Evolutionary conservation across 2,113 vertebrate genomes (phyloP).

Genomic region (Caretta caretta): DNA sequence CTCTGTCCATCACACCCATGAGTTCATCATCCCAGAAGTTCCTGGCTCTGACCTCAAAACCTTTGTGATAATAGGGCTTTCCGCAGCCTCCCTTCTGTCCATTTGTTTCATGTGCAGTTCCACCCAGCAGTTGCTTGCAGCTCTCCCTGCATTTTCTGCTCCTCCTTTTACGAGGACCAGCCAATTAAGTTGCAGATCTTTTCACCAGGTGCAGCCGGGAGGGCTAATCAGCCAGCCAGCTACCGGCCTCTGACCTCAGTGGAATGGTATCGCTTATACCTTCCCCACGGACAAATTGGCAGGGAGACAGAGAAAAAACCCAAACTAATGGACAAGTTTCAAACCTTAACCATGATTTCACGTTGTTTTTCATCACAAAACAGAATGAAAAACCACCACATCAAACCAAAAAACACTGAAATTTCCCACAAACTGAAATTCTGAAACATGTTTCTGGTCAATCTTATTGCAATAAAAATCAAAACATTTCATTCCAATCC

Average conservation of each 20-base stretch:
- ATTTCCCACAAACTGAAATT: neutral
- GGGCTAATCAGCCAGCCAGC: neutral
- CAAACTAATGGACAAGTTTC: neutral
- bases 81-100: neutral
- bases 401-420: neutral
- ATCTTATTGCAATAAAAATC: neutral
- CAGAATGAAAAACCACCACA: neutral
- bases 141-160: neutral
- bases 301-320: neutral
- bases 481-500: neutral
- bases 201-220: neutral
- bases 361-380: neutral
- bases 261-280: neutral
- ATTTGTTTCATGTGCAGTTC: neutral
- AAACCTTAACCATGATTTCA: neutral
- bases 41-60: neutral
- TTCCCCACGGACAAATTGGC: neutral
- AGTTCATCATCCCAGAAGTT: neutral
- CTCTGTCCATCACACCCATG: neutral
- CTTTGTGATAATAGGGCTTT: neutral
- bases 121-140: neutral
- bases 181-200: neutral
- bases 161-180: neutral
- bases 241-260: neutral
- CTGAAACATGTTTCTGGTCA: neutral